phyloP scores from a whole-genome alignment of 2,113 vertebrate genomes.

The Mionectes macconnelli region DNA sequence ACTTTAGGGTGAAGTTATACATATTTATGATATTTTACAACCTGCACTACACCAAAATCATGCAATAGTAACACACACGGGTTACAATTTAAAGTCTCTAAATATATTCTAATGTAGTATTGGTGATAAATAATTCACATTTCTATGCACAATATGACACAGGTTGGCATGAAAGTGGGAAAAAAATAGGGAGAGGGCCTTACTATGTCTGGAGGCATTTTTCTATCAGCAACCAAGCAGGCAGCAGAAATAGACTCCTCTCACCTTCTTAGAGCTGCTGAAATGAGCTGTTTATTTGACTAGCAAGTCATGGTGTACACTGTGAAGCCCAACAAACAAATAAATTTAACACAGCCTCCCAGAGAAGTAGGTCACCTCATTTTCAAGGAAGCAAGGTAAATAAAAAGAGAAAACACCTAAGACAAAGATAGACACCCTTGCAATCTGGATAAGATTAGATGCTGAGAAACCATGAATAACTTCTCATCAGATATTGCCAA shows the following conservation, averaged over 20 bases:
- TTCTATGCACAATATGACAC: background rate
- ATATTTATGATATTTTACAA: background rate
- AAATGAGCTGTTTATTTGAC: conserved; percentile 6
- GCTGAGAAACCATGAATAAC: background rate
- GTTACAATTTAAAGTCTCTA: background rate
- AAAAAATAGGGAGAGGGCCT: background rate
- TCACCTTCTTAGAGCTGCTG: background rate
- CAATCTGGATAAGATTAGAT: background rate
- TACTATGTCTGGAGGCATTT: conserved; percentile 10
- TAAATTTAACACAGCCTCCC: background rate
- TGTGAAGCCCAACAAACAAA: conserved; percentile 15
- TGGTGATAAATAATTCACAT: background rate
- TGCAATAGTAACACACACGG: background rate
- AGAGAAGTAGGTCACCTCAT: conserved; percentile 25
- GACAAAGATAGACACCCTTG: background rate
- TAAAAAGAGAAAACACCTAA: background rate
- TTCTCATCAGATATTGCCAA: background rate
- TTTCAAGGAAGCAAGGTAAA: background rate
- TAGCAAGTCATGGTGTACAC: background rate
- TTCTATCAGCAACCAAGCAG: background rate
- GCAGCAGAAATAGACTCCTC: conserved; percentile 17
- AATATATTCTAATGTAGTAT: background rate
- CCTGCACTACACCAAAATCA: background rate
- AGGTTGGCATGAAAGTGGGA: background rate
- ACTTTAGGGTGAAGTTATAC: background rate